A percentile compares a stretch with the other conserved stretches of the same genome.
phyloP scores from a whole-genome alignment of 37 sponge, comb jelly and placozoan species.

The Spongilla lacustris region DNA sequence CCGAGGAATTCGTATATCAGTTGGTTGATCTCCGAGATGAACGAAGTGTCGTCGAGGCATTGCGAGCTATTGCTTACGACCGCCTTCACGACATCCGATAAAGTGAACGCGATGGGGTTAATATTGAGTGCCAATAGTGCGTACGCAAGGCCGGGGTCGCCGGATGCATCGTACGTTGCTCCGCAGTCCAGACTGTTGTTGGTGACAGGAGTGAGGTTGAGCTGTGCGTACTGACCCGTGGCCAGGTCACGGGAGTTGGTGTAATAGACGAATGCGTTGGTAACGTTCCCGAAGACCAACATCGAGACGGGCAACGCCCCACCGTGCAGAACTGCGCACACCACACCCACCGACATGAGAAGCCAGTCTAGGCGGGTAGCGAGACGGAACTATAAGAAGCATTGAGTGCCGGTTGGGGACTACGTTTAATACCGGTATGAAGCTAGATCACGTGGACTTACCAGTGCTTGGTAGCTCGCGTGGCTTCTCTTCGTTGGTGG shows the following conservation, averaged over 20 bases:
- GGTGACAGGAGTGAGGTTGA: constrained; percentile 23
- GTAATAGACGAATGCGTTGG: constrained; percentile 35
- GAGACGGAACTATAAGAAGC: constrained; percentile 34
- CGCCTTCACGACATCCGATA: constrained; percentile 2
- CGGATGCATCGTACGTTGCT: neutral
- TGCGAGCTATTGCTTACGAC: neutral
- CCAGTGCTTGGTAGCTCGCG: neutral
- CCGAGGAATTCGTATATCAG: constrained; percentile 20
- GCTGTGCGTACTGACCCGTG: neutral
- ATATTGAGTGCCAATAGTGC: neutral
- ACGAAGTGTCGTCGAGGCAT: constrained; percentile 6
- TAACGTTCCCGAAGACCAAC: constrained; percentile 47
- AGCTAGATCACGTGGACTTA: neutral
- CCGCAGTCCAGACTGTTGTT: neutral
- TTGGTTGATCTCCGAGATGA: constrained; percentile 12
- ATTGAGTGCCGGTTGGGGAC: neutral
- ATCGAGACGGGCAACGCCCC: constrained; percentile 40
- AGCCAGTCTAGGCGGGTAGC: constrained; percentile 42
- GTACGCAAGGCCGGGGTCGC: neutral
- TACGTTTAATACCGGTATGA: no score
- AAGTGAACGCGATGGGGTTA: constrained; percentile 2
- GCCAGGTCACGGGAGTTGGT: neutral
- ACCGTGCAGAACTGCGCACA: constrained; percentile 49
- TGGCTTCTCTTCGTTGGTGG: neutral
- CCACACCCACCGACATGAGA: constrained; percentile 40